These are phyloP conservation scores for Atta colombica DNA, from an alignment of 1,140 invertebrate species.

Conservation along the genomic window DNA sequence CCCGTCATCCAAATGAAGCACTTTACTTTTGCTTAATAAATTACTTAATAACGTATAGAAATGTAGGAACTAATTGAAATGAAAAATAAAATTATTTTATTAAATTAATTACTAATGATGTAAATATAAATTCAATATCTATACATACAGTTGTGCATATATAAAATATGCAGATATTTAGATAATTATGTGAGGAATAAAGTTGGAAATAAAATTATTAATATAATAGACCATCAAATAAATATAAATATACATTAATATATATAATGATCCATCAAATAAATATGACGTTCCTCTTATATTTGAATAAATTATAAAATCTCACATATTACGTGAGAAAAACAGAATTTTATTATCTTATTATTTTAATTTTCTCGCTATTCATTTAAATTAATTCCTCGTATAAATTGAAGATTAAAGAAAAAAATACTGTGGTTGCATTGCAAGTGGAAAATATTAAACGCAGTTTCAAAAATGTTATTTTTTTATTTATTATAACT, in stretches of 20 bases:
- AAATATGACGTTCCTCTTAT: neutral
- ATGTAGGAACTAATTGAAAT: slow-evolving; percentile 7
- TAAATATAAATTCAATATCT: neutral
- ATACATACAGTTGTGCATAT: neutral
- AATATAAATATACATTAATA: no score
- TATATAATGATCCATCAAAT: neutral
- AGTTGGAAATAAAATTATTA: neutral
- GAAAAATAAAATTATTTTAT: neutral
- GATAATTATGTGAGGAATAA: neutral
- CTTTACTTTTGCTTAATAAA: neutral
- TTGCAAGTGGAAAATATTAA: neutral
- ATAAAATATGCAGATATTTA: neutral
- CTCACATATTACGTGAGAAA: neutral
- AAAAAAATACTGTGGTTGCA: neutral
- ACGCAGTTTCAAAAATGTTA: neutral
- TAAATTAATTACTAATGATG: no score
- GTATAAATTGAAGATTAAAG: neutral
- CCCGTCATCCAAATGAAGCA: neutral
- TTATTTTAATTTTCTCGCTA: neutral
- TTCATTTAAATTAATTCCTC: neutral
- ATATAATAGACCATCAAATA: no score
- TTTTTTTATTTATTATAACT: neutral
- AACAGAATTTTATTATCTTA: neutral
- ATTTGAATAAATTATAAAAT: neutral
- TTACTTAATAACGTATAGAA: neutral